Conservation (phyloP, 1,140 invertebrate species). For the Papilio machaon region DNA sequence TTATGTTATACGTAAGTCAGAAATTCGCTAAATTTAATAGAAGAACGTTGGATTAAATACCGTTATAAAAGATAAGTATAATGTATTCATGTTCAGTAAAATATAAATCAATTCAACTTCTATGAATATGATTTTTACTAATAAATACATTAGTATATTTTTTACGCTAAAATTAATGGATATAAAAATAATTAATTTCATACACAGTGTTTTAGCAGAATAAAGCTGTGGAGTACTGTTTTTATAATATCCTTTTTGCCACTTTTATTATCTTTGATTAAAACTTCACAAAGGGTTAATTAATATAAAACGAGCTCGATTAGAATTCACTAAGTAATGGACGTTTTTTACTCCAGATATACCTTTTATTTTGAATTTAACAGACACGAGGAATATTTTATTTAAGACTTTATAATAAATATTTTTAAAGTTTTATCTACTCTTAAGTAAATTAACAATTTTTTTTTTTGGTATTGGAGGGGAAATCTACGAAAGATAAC, state of each 20-base stretch:
- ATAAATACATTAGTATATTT: background rate
- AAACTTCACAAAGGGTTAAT: conserved; percentile 22
- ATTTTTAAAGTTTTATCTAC: no score
- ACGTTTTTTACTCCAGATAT: background rate
- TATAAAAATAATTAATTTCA: conserved; percentile 4
- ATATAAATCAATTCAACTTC: no score
- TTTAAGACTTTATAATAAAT: background rate
- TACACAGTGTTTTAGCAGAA: background rate
- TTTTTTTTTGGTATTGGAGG: no score
- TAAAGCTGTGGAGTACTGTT: background rate
- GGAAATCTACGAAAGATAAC: no score
- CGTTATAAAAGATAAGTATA: no score
- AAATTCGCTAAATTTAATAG: no score
- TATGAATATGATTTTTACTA: no score
- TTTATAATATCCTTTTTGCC: conserved; percentile 8
- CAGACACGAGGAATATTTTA: background rate
- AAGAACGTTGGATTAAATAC: no score
- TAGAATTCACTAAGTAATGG: conserved; percentile 14
- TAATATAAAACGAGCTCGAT: conserved; percentile 10
- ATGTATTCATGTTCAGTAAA: no score
- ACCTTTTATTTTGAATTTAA: background rate
- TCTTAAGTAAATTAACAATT: no score
- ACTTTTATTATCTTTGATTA: conserved; percentile 7
- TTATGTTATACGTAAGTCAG: no score
- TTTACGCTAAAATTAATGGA: background rate